phyloP scores from a whole-genome alignment of 30 jellyfish, hydroid and myxozoan genomes.

The Chrysaora quinquecirrha region DNA sequence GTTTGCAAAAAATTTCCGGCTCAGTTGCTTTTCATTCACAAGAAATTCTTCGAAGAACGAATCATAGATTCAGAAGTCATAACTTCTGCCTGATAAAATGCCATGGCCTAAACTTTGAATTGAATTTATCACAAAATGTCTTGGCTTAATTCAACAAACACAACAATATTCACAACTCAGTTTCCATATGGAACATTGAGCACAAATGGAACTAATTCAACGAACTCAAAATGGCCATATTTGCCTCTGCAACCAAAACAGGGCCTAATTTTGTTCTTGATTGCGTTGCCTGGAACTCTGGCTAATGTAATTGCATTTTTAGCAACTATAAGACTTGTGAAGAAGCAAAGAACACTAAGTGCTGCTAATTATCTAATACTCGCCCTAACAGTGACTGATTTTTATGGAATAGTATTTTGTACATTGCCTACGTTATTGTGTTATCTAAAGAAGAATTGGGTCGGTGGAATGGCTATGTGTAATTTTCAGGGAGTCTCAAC shows the following conservation, averaged over 20 bases:
- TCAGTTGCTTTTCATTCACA: too few species aligned
- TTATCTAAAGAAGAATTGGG: slow-evolving; percentile 47
- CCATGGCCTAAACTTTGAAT: too few species aligned
- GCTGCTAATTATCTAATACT: slow-evolving; percentile 44
- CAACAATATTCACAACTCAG: not conserved
- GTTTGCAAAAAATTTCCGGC: too few species aligned
- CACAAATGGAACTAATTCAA: slow-evolving; percentile 7
- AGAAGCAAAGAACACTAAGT: slow-evolving; percentile 27
- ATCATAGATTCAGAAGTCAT: too few species aligned
- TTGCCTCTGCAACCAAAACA: slow-evolving; percentile 67
- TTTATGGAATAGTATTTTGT: slow-evolving; percentile 60
- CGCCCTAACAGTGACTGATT: slow-evolving; percentile 58
- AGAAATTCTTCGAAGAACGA: too few species aligned
- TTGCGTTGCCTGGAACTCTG: slow-evolving; percentile 44
- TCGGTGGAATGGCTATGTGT: slow-evolving; percentile 74
- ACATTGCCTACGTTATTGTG: slow-evolving; percentile 65
- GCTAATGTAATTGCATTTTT: slow-evolving; percentile 56
- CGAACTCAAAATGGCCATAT: slow-evolving; percentile 53
- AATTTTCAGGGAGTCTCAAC: slow-evolving; percentile 73
- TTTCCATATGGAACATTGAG: not conserved
- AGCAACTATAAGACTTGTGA: slow-evolving; percentile 50
- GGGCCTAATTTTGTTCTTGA: slow-evolving; percentile 56
- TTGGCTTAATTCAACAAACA: not conserved
- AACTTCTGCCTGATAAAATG: too few species aligned
- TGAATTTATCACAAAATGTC: not conserved